Evolutionary conservation across 1,140 invertebrate genomes (phyloP).

Genomic region (Panulirus ornatus): DNA sequence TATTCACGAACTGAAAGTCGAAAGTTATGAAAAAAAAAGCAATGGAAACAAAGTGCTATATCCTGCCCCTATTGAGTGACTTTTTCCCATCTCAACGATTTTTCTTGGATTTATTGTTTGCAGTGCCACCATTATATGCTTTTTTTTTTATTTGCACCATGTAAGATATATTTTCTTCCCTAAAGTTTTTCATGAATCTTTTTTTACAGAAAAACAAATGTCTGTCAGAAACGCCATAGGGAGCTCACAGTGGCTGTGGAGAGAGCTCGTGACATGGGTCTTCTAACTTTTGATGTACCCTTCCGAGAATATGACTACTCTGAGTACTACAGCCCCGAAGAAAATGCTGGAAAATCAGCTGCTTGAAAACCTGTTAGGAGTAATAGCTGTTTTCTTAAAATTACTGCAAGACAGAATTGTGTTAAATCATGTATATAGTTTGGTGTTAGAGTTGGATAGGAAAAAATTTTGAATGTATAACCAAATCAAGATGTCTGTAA

Average conservation of each 20-base stretch:
- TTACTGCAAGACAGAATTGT: neutral
- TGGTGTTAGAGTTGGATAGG: neutral
- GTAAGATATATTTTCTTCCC: neutral
- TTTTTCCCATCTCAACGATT: too few relatives aligned
- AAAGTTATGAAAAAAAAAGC: too few relatives aligned
- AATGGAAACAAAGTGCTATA: too few relatives aligned
- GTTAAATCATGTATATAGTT: neutral
- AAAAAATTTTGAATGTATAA: neutral
- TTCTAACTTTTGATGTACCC: slow-evolving; percentile 88
- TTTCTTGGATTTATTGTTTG: too few relatives aligned
- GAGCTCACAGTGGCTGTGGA: slow-evolving; percentile 86
- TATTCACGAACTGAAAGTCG: too few relatives aligned
- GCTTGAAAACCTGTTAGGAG: neutral
- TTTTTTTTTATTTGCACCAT: neutral
- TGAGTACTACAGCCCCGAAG: slow-evolving; percentile 82
- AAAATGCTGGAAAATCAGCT: neutral
- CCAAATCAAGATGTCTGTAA: neutral
- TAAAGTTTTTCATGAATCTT: too few relatives aligned
- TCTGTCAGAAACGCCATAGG: slow-evolving; percentile 89
- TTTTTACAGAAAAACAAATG: slow-evolving; percentile 80
- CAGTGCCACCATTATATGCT: too few relatives aligned
- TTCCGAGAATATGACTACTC: slow-evolving; percentile 89
- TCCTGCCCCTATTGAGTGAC: too few relatives aligned
- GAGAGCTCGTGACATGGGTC: slow-evolving; percentile 88
- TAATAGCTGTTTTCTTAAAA: neutral